Evolutionary conservation across 2,888 invertebrate genomes (phyloP).

Genomic region (Clitarchus hookeri): DNA sequence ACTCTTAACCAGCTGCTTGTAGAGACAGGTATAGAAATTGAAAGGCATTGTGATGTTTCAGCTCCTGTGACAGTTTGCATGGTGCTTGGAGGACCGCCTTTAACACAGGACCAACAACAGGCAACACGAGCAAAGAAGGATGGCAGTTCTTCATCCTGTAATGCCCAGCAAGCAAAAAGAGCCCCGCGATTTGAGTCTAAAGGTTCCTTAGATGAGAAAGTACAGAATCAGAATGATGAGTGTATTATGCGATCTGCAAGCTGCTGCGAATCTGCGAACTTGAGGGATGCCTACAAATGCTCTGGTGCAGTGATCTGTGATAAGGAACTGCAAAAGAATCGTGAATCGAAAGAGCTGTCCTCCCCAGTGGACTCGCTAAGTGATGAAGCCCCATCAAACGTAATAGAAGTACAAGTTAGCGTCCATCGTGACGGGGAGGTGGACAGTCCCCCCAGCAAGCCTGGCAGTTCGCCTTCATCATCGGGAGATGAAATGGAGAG

Average conservation of each 20-base stretch:
- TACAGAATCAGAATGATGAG: neutral
- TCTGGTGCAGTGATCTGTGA: neutral
- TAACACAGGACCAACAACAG: neutral
- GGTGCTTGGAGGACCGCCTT: constrained; percentile 10
- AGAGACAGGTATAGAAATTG: neutral
- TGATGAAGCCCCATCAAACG: neutral
- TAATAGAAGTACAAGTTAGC: constrained; percentile 18
- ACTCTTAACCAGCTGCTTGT: neutral
- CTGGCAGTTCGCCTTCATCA: neutral
- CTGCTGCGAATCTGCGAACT: neutral
- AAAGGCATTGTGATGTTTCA: neutral
- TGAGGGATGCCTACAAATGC: neutral
- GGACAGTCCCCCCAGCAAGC: neutral
- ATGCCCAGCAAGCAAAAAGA: neutral
- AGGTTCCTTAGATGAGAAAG: neutral
- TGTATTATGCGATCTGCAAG: neutral
- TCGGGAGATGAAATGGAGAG: neutral
- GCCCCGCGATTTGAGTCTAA: neutral
- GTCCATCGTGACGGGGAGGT: constrained; percentile 19
- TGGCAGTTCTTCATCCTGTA: neutral
- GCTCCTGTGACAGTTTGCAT: constrained; percentile 18
- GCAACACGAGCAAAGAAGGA: neutral
- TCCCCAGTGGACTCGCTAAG: constrained; percentile 4
- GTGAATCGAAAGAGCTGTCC: constrained; percentile 20
- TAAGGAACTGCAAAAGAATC: neutral